Evolutionary conservation across 1,140 invertebrate genomes (phyloP), one percentile per base, ranked within the genome.

Genomic region (Sitophilus oryzae): DNA sequence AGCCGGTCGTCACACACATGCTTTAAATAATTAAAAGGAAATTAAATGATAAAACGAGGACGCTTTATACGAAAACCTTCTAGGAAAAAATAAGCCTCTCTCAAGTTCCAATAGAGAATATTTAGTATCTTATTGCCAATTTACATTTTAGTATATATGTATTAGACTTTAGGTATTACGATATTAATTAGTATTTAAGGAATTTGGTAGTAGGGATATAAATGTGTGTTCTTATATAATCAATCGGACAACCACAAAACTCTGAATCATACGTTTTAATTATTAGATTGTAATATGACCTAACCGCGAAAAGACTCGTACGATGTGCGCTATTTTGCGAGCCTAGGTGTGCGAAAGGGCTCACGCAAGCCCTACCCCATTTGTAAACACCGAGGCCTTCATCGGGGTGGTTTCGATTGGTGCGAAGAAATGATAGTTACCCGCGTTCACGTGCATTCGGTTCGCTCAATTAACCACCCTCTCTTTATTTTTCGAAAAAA

Each of bases 51-150:
- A 16, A 38, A 63, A 59, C n/a, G n/a, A 65, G 64, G 60, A 66
- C 63, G 66, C 66, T 68, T 68, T 68, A 57, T 65, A 61, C 25
- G 5, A 11, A 11, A 64, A 53, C 57, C 65, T 62, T 63, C 58
- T 60, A 61, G 59, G 50, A 62, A 59, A 57, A 40, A 52, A 51
- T 56, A 57, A 43, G 64, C 61, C 66, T 61, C 56, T 59, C 56
- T 62, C 62, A 66, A 69, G 67, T 69, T 69, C 65, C 65, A 65
- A 59, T 65, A 67, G 60, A 60, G 54, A 64, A 60, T 66, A 66
- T 66, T 59, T 66, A 69, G 67, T 68, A 66, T 67, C 61, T 67
- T 66, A 66, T 67, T 71, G 68, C 69, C 69, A 71, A 71, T 66
- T 63, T 71, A 69, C 64, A 61, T 58, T 65, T 65, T 66, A 69